Percentiles rank a stretch among this genome's conserved stretches.
Conservation (phyloP, 2,113 vertebrate species). For the Machaerirhynchus nigripectus region DNA sequence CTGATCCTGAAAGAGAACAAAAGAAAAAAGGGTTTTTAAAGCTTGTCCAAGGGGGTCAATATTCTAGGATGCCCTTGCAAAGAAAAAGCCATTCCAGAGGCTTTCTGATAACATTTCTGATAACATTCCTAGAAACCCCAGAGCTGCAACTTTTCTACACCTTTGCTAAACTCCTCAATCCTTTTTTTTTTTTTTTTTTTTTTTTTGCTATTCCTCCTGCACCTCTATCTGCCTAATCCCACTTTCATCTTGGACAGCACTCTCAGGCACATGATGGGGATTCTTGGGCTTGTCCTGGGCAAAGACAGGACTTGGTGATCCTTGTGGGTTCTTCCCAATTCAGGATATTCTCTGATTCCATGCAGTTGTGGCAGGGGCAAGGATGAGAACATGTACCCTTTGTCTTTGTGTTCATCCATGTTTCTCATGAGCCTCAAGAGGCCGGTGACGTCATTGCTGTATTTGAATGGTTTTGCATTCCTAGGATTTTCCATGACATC, state of each 20-base stretch:
- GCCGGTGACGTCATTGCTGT: rapidly evolving
- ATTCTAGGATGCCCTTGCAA: neutral
- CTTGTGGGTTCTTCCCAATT: neutral
- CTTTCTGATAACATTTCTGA: neutral
- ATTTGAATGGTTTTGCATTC: rapidly evolving
- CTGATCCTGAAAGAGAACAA: slow-evolving; percentile 67
- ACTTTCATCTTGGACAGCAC: neutral
- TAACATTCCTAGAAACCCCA: neutral
- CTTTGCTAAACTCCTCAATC: neutral
- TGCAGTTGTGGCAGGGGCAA: neutral
- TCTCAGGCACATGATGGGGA: neutral
- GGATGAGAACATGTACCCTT: neutral
- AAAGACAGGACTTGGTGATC: neutral
- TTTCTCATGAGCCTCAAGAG: slow-evolving; percentile 73
- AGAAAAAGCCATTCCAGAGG: neutral
- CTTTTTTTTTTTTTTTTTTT: neutral
- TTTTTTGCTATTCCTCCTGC: neutral
- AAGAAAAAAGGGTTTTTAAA: neutral
- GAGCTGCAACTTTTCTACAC: neutral
- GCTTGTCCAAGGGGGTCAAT: neutral
- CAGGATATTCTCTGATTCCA: neutral
- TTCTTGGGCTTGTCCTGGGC: neutral
- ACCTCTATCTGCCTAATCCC: neutral
- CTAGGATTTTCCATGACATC: rapidly evolving
- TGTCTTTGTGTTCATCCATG: slow-evolving; percentile 58